A percentile compares a stretch with the other conserved stretches of the same genome.
Evolutionary conservation across 2,113 vertebrate species (phyloP).

Genomic region (Genyomyrus donnyi): DNA sequence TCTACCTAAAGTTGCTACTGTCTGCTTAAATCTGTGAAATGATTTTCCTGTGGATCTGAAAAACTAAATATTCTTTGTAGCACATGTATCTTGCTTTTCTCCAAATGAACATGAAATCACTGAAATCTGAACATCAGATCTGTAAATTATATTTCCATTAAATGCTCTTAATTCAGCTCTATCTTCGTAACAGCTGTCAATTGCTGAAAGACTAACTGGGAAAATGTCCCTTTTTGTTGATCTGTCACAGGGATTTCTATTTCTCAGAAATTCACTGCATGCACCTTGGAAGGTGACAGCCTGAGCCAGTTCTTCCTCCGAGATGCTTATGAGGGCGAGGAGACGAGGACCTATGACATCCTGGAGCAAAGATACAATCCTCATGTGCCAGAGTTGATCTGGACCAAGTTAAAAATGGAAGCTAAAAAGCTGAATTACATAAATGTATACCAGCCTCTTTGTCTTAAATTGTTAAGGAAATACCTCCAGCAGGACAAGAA

Average conservation of each 20-base stretch:
- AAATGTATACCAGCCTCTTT: background rate
- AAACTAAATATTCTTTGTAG: background rate
- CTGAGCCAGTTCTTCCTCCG: background rate
- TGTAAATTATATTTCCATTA: background rate
- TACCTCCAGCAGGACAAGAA: background rate
- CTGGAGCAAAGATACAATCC: background rate
- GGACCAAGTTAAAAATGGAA: background rate
- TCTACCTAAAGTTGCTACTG: background rate
- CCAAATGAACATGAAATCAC: background rate
- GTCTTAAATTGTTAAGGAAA: background rate
- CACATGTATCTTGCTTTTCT: background rate
- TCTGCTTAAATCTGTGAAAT: background rate
- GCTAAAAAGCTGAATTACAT: background rate
- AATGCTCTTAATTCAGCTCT: background rate
- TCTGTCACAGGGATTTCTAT: background rate
- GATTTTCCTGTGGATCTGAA: background rate
- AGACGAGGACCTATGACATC: background rate
- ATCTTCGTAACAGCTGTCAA: background rate
- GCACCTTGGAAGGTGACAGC: constrained; percentile 3
- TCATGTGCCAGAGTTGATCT: background rate
- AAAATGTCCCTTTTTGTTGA: background rate
- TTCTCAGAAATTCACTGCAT: constrained; percentile 6
- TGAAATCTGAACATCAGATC: background rate
- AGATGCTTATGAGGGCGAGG: constrained; percentile 4
- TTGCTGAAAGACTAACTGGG: background rate